Evolutionary conservation across 2,888 invertebrate species (phyloP).

Genomic region (Rosalia funebris): DNA sequence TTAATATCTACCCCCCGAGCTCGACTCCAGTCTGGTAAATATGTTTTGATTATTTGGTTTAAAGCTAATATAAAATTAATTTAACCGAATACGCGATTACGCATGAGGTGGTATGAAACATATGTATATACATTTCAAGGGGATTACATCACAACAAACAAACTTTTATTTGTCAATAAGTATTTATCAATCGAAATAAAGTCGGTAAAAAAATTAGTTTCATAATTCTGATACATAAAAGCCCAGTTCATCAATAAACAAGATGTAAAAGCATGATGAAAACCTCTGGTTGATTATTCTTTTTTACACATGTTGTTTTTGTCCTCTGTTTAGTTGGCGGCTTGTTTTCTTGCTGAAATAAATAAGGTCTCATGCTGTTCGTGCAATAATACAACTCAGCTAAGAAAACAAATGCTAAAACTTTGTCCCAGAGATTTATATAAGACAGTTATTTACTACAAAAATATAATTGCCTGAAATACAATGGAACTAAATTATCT

Average conservation of each 20-base stretch:
- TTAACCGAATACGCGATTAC: no score
- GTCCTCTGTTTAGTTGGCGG: conserved; percentile 28
- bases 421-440: conserved; percentile 24
- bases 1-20: no score
- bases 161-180: no score
- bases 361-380: conserved; percentile 38
- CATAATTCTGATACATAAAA: conserved; percentile 39
- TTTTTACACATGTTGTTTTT: conserved; percentile 37
- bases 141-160: no score
- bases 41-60: no score
- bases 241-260: conserved; percentile 34
- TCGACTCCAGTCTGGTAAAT: no score
- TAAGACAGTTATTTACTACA: conserved; percentile 16
- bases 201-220: conserved; percentile 38
- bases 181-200: conserved; percentile 13
- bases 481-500: conserved; percentile 11
- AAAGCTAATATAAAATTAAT: no score
- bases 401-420: conserved; percentile 37
- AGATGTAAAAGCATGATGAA: conserved; percentile 28
- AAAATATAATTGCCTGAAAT: conserved; percentile 23
- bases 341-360: conserved; percentile 37
- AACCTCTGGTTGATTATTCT: conserved; percentile 8
- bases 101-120: no score
- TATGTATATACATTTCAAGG: no score
- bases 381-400: conserved; percentile 38